Evolutionary conservation across 1,140 invertebrate genomes (phyloP).

Genomic region (Eupeodes corollae): DNA sequence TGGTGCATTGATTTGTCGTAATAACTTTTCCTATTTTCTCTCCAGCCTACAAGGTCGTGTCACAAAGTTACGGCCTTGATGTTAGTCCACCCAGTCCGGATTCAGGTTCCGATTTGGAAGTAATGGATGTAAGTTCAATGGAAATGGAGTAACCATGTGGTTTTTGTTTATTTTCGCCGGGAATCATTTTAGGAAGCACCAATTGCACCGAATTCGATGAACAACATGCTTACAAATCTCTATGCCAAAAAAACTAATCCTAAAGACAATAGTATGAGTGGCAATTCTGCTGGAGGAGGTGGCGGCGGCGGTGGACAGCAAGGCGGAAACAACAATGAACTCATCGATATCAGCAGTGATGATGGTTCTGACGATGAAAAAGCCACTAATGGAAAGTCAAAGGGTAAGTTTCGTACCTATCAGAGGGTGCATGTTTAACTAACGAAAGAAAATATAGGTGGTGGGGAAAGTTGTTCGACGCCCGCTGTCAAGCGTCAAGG

Average conservation of each 20-base stretch:
- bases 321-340: constrained; percentile 19
- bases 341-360: constrained; percentile 48
- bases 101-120: constrained; percentile 41
- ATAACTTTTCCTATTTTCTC: constrained; percentile 2
- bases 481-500: too few relatives aligned
- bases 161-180: background rate
- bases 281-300: too few relatives aligned
- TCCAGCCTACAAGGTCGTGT: constrained; percentile 42
- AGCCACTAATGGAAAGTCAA: constrained; percentile 14
- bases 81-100: constrained; percentile 42
- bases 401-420: too few relatives aligned
- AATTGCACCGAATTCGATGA: constrained; percentile 23
- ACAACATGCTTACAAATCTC: constrained; percentile 40
- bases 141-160: too few relatives aligned
- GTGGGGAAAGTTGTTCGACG: too few relatives aligned
- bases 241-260: constrained; percentile 38
- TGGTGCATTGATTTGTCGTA: constrained; percentile 10
- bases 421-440: too few relatives aligned
- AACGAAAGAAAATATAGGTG: too few relatives aligned
- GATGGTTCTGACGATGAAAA: constrained; percentile 41
- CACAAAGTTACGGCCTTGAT: constrained; percentile 46
- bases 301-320: constrained; percentile 12
- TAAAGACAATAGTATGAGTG: background rate
- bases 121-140: constrained; percentile 34
- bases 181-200: background rate